Evolutionary conservation across 2,113 vertebrate species (phyloP).

Genomic region (Bothrops jararaca): DNA sequence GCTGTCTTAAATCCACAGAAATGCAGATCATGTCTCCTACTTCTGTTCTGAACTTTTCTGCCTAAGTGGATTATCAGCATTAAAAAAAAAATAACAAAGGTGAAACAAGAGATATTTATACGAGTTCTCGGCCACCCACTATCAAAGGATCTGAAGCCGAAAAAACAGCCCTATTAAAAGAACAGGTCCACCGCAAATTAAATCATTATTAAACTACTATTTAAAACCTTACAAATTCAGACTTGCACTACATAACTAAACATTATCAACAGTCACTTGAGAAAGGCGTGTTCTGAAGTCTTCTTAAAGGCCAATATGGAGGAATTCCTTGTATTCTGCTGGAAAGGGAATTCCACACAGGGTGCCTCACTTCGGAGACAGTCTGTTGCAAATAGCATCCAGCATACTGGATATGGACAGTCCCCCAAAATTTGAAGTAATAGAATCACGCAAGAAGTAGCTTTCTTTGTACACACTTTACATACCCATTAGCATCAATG

Average conservation of each 20-base stretch:
- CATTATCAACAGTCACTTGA: not conserved
- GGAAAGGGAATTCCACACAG: not conserved
- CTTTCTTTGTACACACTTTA: conserved; percentile 15
- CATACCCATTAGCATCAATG: conserved; percentile 75
- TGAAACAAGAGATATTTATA: not conserved
- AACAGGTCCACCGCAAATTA: not conserved
- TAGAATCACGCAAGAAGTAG: not conserved
- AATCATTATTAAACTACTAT: not conserved
- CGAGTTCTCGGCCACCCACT: not conserved
- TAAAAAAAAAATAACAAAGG: not conserved
- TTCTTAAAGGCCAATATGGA: not conserved
- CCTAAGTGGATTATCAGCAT: not conserved
- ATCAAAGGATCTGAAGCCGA: not conserved
- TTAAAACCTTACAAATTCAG: not conserved
- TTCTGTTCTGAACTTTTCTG: not conserved
- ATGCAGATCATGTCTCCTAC: not conserved
- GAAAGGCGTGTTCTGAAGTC: not conserved
- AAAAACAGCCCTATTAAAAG: not conserved
- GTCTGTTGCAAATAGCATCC: not conserved
- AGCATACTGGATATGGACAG: not conserved
- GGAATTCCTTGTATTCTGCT: not conserved
- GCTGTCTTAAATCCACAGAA: not conserved
- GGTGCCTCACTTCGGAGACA: not conserved
- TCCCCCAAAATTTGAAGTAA: not conserved
- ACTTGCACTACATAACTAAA: not conserved